Evolutionary conservation across 2,113 vertebrate genomes (phyloP), one percentile per base, ranked within the genome.

Genomic region (Peromyscus polionotus): DNA sequence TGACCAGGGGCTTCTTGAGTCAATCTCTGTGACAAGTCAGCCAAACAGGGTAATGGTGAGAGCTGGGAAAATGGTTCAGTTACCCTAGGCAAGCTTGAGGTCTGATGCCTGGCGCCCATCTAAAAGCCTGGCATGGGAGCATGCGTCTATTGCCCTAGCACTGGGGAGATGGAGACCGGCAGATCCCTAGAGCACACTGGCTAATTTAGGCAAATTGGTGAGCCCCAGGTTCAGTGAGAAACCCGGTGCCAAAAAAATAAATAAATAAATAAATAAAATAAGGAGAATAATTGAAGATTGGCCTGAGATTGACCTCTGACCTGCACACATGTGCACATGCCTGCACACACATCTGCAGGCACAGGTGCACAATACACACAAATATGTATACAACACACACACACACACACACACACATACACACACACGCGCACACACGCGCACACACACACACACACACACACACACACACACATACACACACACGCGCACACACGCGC

Each of bases 21-120:
- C n/a, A 67, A 7, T 16, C 28, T 73, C 68, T 65, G 54, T 36
- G 39, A 48, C 28, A 11, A 48, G 24, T 31, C 14, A 42, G 4
- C 31, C 2, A 28, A 70, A 63, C 33, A 61, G 33, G 83, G 11
- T 42, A 85, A 45, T 19, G 39, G 12, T 63, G 54, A 36, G 28
- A 0, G 8, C 31, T 0, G 3, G 36, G 83, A 59, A 31, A 3
- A 42, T 0, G 3, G 13, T 59, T 63, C 81, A 31, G 39, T 42
- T 63, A 28, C 10, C 13, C 3, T 42, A 24, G 63, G 22, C 26
- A 63, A 84, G n/a, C 83, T 65, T 8, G 54, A 28, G 22, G n/a
- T 63, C 65, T 6, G n/a, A 63, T 63, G 22, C 12, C 59, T 39
- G 7, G 2, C 14, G 28, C 1, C 57, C 26, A 8, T 45, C 39